These are phyloP conservation scores for Drosophila truncata DNA, from an alignment of 1,140 invertebrate genomes.

Conservation along the genomic window DNA sequence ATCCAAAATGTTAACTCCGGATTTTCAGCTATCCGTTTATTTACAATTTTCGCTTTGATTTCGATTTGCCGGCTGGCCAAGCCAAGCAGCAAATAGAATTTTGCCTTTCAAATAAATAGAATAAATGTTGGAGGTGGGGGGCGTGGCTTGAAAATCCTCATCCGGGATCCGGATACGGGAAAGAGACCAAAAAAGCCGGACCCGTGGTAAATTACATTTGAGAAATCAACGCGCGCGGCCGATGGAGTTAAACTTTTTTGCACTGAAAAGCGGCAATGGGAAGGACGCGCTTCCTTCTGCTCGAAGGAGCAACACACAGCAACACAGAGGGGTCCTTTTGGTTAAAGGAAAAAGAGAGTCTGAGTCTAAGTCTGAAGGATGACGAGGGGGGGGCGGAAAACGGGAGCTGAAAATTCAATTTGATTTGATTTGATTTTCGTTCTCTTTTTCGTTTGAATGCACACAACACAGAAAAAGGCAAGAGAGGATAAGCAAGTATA, in stretches of 20 bases:
- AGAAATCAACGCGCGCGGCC: constrained; percentile 43
- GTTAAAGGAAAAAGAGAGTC: not conserved
- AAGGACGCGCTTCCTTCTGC: constrained; percentile 2
- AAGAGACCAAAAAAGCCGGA: constrained; percentile 24
- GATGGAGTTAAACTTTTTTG: constrained; percentile 57
- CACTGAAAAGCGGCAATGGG: constrained; percentile 37
- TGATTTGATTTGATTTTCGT: constrained; percentile 84
- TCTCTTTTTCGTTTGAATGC: constrained; percentile 83
- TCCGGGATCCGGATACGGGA: constrained; percentile 7
- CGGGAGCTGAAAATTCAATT: constrained; percentile 80
- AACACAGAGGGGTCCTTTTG: not conserved
- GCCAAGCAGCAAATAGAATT: constrained; percentile 81
- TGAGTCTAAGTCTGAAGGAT: constrained; percentile 1
- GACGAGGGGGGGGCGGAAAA: constrained; percentile 24
- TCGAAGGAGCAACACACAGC: not conserved
- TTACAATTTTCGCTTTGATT: constrained; percentile 68
- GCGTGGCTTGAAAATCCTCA: constrained; percentile 1
- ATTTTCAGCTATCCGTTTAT: constrained; percentile 40
- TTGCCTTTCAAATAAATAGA: constrained; percentile 60
- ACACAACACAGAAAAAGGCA: constrained; percentile 44
- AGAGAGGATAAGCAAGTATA: constrained; percentile 13
- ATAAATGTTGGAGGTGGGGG: constrained; percentile 50
- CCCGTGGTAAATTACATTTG: constrained; percentile 48
- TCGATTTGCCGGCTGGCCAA: constrained; percentile 62
- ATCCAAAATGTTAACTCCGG: constrained; percentile 30